Conservation (phyloP, 2,888 invertebrate species). For the Oscheius sp. region DNA sequence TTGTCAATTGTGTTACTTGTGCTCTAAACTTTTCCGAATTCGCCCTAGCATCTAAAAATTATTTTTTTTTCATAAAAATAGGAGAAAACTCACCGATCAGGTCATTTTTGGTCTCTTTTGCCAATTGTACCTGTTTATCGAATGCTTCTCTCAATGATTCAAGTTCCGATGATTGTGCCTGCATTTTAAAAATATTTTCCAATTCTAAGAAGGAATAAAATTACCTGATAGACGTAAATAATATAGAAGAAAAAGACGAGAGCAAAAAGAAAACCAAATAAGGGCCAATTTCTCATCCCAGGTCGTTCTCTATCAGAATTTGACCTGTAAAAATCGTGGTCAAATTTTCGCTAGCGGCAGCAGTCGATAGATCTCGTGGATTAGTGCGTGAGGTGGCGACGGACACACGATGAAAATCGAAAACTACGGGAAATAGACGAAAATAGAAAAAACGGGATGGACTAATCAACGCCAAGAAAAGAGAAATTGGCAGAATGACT, state of each 20-base stretch:
- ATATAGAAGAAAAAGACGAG: constrained; percentile 45
- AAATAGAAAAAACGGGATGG: no score
- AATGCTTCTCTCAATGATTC: constrained; percentile 23
- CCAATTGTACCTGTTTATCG: constrained; percentile 16
- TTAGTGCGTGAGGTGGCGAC: not conserved
- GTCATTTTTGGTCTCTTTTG: constrained; percentile 15
- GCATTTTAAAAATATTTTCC: not conserved
- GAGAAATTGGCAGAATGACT: not conserved
- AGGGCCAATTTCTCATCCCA: constrained; percentile 60
- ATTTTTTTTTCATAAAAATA: not conserved
- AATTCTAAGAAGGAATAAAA: not conserved
- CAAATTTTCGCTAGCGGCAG: not conserved
- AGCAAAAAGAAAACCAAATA: constrained; percentile 58
- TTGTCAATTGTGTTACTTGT: not conserved
- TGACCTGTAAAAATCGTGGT: constrained; percentile 39
- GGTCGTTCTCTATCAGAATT: constrained; percentile 51
- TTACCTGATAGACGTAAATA: constrained; percentile 34
- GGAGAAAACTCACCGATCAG: constrained; percentile 25
- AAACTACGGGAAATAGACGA: no score
- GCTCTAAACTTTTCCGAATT: constrained; percentile 18
- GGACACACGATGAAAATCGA: not conserved
- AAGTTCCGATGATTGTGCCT: constrained; percentile 36
- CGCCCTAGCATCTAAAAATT: constrained; percentile 31
- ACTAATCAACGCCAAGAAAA: no score
- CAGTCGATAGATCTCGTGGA: not conserved